Conservation (phyloP, 2,797 vertebrate species). For the Avahi laniger region DNA sequence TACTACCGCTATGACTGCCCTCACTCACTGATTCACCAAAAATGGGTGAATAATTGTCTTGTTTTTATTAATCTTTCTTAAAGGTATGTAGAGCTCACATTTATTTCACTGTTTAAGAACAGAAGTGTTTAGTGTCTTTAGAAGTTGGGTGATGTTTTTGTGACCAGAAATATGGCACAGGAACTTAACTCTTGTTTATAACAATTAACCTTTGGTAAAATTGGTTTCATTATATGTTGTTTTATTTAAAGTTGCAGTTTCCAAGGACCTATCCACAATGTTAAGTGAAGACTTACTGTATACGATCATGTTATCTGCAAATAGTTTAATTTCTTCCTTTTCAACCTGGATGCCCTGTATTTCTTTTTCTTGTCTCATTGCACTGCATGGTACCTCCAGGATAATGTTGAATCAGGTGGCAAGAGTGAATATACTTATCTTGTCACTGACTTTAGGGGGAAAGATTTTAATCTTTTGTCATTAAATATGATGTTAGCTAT, state of each 20-base stretch:
- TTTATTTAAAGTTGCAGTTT: background rate
- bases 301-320: background rate
- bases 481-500: background rate
- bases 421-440: background rate
- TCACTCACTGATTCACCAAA: background rate
- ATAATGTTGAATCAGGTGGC: background rate
- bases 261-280: background rate
- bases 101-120: background rate
- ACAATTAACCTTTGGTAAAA: background rate
- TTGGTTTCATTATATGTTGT: background rate
- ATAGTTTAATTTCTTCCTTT: conserved; percentile 8
- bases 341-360: background rate
- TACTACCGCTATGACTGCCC: background rate
- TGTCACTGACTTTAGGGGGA: background rate
- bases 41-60: background rate
- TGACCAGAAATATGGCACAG: background rate
- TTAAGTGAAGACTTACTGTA: background rate
- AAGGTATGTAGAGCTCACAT: background rate
- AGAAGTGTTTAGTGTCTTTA: background rate
- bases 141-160: background rate
- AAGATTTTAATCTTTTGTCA: background rate
- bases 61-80: background rate
- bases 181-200: background rate
- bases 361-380: background rate
- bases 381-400: background rate